These are phyloP conservation scores for Exaiptasia diaphana DNA, from an alignment of 64 coral and sea anemone genomes.

Conservation along the genomic window DNA sequence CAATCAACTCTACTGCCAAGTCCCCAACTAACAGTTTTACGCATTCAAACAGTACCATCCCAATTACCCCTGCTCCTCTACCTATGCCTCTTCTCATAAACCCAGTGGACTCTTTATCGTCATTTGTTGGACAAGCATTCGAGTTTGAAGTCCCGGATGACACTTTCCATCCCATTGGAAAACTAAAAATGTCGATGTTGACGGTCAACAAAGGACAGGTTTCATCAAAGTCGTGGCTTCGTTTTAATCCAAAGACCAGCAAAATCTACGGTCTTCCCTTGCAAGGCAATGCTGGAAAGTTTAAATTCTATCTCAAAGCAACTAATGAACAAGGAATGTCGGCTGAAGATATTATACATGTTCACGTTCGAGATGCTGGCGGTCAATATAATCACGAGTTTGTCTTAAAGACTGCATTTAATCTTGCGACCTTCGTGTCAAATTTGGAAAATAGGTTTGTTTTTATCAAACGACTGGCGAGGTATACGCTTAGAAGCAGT, in stretches of 20 bases:
- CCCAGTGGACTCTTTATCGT: conserved; percentile 14
- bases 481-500: conserved; percentile 23
- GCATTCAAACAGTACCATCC: background rate
- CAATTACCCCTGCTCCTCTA: background rate
- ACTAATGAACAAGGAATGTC: conserved; percentile 2
- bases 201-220: conserved; percentile 52
- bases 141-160: conserved; percentile 37
- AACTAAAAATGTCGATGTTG: conserved; percentile 39
- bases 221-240: conserved; percentile 51
- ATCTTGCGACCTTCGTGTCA: conserved; percentile 40
- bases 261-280: conserved; percentile 60
- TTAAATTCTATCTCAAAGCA: conserved; percentile 23
- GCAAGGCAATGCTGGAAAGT: conserved; percentile 33
- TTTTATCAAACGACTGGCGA: conserved; percentile 42
- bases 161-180: conserved; percentile 7
- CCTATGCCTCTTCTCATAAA: conserved; percentile 19
- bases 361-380: conserved; percentile 24
- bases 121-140: conserved; percentile 49
- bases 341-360: background rate
- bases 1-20: conserved; percentile 57
- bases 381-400: conserved; percentile 54
- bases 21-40: background rate
- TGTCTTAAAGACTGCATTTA: conserved; percentile 41
- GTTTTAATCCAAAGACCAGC: conserved; percentile 19
- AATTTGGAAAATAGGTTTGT: conserved; percentile 39